phyloP scores from a whole-genome alignment of 2,888 invertebrate species.

The Dryocosmus kuriphilus region DNA sequence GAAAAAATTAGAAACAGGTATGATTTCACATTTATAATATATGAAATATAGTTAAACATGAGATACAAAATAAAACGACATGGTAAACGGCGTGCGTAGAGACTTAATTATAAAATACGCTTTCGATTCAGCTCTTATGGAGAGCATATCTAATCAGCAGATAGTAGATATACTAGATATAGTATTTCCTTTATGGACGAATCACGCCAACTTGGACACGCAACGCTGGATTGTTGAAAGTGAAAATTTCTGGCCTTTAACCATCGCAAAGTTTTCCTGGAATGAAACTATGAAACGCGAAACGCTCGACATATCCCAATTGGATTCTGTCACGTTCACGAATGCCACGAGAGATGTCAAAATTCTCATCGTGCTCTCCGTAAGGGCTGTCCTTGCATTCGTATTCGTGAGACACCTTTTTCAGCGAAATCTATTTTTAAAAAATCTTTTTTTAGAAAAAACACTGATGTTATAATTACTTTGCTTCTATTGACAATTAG shows the following conservation, averaged over 20 bases:
- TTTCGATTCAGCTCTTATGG: slow-evolving; percentile 55
- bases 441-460: not conserved
- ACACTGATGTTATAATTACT: slow-evolving; percentile 1
- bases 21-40: slow-evolving; percentile 39
- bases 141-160: slow-evolving; percentile 29
- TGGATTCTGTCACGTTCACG: slow-evolving; percentile 33
- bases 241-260: slow-evolving; percentile 52
- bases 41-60: slow-evolving; percentile 43
- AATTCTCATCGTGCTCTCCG: slow-evolving; percentile 17
- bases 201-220: slow-evolving; percentile 51
- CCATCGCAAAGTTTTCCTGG: slow-evolving; percentile 32
- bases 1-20: slow-evolving; percentile 68
- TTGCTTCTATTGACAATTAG: not conserved
- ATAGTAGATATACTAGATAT: not conserved
- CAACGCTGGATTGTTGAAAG: slow-evolving; percentile 51
- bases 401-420: not conserved
- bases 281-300: slow-evolving; percentile 37
- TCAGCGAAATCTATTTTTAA: slow-evolving; percentile 5
- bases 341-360: slow-evolving; percentile 33
- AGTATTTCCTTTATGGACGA: not conserved
- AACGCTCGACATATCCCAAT: slow-evolving; percentile 38
- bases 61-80: slow-evolving; percentile 29
- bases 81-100: slow-evolving; percentile 46
- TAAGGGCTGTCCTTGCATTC: slow-evolving; percentile 26
- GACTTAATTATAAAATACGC: slow-evolving; percentile 56